A percentile compares a stretch with the other conserved stretches of the same genome.
Evolutionary conservation across 2,113 vertebrate genomes (phyloP).

Genomic region (Triplophysa dalaica): DNA sequence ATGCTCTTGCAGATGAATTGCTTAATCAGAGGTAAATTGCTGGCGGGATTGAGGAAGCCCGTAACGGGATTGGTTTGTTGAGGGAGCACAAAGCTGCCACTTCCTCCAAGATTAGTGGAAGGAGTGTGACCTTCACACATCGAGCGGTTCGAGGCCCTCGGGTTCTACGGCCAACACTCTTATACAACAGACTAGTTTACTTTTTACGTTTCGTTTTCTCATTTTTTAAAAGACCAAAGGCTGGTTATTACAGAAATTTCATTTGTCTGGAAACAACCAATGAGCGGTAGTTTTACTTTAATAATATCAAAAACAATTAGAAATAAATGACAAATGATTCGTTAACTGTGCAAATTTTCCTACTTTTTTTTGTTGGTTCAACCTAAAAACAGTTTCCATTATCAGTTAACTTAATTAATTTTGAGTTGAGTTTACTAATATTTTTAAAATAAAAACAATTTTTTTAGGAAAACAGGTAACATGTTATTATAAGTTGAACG

Average conservation of each 20-base stretch:
- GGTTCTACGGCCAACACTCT: neutral
- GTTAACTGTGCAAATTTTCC: no score
- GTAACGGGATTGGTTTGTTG: slow-evolving; percentile 47
- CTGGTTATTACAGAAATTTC: neutral
- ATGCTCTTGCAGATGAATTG: slow-evolving; percentile 55
- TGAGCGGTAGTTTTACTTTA: no score
- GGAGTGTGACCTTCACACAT: slow-evolving; percentile 59
- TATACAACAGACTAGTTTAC: neutral
- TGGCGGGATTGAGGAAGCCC: slow-evolving; percentile 49
- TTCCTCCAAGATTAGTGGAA: slow-evolving; percentile 54
- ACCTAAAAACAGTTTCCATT: no score
- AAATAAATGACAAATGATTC: no score
- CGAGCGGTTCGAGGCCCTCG: slow-evolving; percentile 20
- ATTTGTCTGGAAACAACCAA: no score
- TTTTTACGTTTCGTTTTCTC: neutral
- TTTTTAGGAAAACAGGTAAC: no score
- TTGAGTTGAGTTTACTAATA: no score
- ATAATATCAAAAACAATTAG: no score
- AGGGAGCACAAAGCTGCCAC: slow-evolving; percentile 45
- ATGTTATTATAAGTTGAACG: no score
- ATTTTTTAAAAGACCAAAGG: neutral
- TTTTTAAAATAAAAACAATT: no score
- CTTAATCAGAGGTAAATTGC: slow-evolving; percentile 61
- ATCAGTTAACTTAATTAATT: no score
- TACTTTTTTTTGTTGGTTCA: no score